Conservation (phyloP, 2,888 invertebrate species). For the Pediacus dermestoides region DNA sequence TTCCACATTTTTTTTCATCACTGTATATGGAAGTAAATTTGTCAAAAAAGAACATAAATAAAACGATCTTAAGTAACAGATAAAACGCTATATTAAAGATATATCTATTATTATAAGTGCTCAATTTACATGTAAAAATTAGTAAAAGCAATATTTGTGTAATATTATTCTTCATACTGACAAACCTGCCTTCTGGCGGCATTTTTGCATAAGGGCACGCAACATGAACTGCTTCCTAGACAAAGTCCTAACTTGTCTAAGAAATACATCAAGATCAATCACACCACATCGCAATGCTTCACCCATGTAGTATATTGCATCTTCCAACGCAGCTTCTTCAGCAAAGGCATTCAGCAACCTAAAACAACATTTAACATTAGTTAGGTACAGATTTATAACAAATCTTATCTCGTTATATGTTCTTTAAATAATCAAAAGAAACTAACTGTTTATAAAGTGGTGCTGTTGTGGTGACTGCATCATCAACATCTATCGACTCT, state of each 20-base stretch:
- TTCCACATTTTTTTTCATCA: too few species aligned
- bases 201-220: slow-evolving; percentile 93
- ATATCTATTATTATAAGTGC: too few species aligned
- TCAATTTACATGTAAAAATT: too few species aligned
- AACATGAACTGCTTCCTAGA: slow-evolving; percentile 96
- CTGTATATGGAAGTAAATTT: too few species aligned
- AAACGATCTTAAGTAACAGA: too few species aligned
- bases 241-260: slow-evolving; percentile 92
- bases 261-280: slow-evolving; percentile 92
- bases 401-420: not conserved
- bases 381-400: not conserved
- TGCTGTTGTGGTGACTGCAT: slow-evolving; percentile 93
- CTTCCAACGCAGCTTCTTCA: slow-evolving; percentile 97
- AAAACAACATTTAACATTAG: slow-evolving; percentile 29
- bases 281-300: slow-evolving; percentile 89
- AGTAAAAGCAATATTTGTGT: too few species aligned
- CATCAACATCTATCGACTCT: slow-evolving; percentile 87
- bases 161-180: slow-evolving; percentile 67
- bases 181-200: slow-evolving; percentile 89
- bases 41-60: too few species aligned
- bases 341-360: slow-evolving; percentile 91
- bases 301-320: slow-evolving; percentile 97
- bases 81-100: too few species aligned
- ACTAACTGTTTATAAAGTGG: slow-evolving; percentile 91
- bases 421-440: slow-evolving; percentile 6